Evolutionary conservation across 2,113 vertebrate species (phyloP).

Genomic region (Coryphaenoides rupestris): DNA sequence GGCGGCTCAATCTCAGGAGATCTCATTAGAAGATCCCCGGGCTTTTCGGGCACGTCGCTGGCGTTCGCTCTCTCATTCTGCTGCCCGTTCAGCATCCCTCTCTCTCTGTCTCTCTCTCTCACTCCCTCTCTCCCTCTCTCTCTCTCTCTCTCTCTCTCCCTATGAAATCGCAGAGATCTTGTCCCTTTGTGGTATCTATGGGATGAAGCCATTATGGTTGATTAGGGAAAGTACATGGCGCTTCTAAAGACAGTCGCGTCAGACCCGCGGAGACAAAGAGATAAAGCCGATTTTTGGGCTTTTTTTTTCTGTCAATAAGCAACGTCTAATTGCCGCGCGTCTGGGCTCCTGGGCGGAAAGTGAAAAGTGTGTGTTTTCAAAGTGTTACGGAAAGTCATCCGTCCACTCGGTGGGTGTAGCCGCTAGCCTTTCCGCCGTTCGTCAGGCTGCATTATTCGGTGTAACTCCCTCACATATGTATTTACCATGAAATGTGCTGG

Average conservation of each 20-base stretch:
- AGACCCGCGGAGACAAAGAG: conserved; percentile 29
- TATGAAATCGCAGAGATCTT: conserved; percentile 43
- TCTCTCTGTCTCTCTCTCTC: conserved; percentile 43
- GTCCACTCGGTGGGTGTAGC: conserved; percentile 21
- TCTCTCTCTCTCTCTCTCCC: conserved; percentile 52
- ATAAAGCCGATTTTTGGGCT: conserved; percentile 22
- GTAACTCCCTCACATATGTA: too few relatives aligned
- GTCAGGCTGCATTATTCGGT: too few relatives aligned
- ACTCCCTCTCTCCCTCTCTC: conserved; percentile 46
- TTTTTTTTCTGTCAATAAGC: conserved; percentile 16
- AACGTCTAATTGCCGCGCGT: not conserved
- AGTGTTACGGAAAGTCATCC: conserved; percentile 27
- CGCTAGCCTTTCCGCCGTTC: too few relatives aligned
- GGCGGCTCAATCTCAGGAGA: conserved; percentile 67
- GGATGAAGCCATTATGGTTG: conserved; percentile 57
- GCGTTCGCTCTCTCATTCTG: conserved; percentile 48
- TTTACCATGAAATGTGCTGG: too few relatives aligned
- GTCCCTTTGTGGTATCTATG: conserved; percentile 42
- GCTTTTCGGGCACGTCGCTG: conserved; percentile 55
- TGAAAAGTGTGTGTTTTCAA: conserved; percentile 5
- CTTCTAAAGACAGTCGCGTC: conserved; percentile 32
- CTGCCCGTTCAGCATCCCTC: conserved; percentile 44
- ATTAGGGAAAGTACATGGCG: conserved; percentile 48
- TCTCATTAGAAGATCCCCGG: conserved; percentile 73
- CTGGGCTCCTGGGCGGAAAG: not conserved